A percentile compares a stretch with the other conserved stretches of the same genome.
phyloP scores from a whole-genome alignment of 2,888 invertebrate genomes.

The Corythucha ciliata region DNA sequence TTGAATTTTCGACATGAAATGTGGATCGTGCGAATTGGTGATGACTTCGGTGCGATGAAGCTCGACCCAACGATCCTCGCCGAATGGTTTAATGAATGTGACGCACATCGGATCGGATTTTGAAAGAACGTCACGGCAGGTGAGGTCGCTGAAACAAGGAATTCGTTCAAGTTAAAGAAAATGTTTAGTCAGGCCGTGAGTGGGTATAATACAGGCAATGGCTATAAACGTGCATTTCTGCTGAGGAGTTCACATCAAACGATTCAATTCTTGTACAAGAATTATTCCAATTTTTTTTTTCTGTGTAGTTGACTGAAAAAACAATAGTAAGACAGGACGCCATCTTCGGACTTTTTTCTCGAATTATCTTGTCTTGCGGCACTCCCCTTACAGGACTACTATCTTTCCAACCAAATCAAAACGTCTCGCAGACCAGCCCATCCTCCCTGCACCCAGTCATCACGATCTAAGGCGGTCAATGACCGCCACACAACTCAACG shows the following conservation, averaged over 20 bases:
- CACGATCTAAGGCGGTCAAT: too few relatives aligned
- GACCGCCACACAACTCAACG: too few relatives aligned
- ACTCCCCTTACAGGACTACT: too few relatives aligned
- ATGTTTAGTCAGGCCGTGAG: background rate
- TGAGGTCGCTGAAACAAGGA: slow-evolving; percentile 41
- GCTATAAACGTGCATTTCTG: background rate
- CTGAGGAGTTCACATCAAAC: background rate
- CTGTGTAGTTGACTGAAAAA: too few relatives aligned
- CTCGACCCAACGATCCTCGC: slow-evolving; percentile 41
- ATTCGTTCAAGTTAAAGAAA: background rate
- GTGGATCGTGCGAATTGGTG: slow-evolving; percentile 44
- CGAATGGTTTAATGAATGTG: slow-evolving; percentile 41
- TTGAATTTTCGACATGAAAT: slow-evolving; percentile 46
- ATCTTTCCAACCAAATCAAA: too few relatives aligned
- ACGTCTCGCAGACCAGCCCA: too few relatives aligned
- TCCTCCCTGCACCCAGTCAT: too few relatives aligned
- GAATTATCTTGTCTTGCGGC: too few relatives aligned
- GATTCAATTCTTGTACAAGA: too few relatives aligned
- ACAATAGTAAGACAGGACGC: too few relatives aligned
- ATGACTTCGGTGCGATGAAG: slow-evolving; percentile 44
- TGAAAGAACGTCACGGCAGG: slow-evolving; percentile 46
- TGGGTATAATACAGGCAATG: background rate
- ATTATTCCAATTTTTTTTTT: too few relatives aligned
- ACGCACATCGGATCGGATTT: slow-evolving; percentile 50
- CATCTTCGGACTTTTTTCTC: too few relatives aligned